Percentiles rank a stretch among this genome's conserved stretches.
These are phyloP conservation scores for Acanthurus leucopareius DNA, from an alignment of 2,797 vertebrate species.

Conservation along the genomic window DNA sequence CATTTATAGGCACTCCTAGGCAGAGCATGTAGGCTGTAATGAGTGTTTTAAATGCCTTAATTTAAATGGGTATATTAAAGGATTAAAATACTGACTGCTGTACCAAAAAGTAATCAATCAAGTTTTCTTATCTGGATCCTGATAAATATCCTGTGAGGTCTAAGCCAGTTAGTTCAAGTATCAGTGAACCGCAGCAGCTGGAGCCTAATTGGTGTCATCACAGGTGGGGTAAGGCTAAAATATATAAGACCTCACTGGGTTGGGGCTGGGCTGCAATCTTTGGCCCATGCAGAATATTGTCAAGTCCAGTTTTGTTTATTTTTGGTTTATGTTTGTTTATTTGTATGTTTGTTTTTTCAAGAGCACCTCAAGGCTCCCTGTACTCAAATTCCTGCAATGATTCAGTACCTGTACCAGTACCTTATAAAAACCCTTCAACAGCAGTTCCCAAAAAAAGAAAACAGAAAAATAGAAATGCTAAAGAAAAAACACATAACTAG, in stretches of 20 bases:
- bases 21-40: background rate
- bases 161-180: background rate
- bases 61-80: background rate
- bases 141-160: background rate
- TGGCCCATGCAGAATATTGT: too few relatives aligned
- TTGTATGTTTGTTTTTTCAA: background rate
- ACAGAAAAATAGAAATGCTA: background rate
- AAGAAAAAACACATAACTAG: background rate
- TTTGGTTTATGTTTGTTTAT: too few relatives aligned
- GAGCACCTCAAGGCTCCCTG: background rate
- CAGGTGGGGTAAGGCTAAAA: too few relatives aligned
- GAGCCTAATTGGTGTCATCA: too few relatives aligned
- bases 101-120: background rate
- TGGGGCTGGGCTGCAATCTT: too few relatives aligned
- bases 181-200: too few relatives aligned
- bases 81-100: constrained; percentile 3
- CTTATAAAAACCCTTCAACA: background rate
- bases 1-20: background rate
- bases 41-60: background rate
- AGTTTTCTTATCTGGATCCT: background rate
- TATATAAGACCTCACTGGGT: too few relatives aligned
- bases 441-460: background rate
- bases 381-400: background rate
- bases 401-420: constrained; percentile 3
- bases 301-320: too few relatives aligned